Conservation (phyloP, 2,888 invertebrate species). For the Tenthredo distinguenda region DNA sequence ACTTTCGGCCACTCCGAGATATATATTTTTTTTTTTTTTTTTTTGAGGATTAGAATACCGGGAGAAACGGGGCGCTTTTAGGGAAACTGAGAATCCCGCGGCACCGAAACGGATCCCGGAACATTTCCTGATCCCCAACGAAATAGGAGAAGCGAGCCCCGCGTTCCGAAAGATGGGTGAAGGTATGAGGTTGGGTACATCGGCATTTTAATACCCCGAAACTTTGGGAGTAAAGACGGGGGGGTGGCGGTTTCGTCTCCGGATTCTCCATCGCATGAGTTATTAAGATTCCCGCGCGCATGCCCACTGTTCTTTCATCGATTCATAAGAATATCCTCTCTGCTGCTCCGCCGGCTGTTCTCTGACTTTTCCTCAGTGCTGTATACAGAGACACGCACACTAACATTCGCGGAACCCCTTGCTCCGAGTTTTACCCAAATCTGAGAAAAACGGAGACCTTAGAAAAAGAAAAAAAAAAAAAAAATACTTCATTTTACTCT, state of each 20-base stretch:
- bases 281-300: constrained; percentile 75
- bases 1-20: too few relatives aligned
- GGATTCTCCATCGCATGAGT: constrained; percentile 69
- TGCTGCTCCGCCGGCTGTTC: constrained; percentile 57
- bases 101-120: too few relatives aligned
- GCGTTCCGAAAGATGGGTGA: too few relatives aligned
- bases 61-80: too few relatives aligned
- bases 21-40: too few relatives aligned
- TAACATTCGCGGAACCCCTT: too few relatives aligned
- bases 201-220: not conserved
- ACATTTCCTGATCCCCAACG: too few relatives aligned
- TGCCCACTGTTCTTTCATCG: constrained; percentile 75
- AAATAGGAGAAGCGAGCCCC: too few relatives aligned
- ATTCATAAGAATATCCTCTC: constrained; percentile 74
- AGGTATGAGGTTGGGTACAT: not conserved
- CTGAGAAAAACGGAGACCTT: not conserved
- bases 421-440: not conserved
- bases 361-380: constrained; percentile 57
- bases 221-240: not conserved
- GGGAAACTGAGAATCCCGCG: too few relatives aligned
- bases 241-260: not conserved
- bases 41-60: too few relatives aligned
- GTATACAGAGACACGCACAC: constrained; percentile 50
- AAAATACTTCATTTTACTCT: not conserved
- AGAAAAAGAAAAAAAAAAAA: not conserved